These are phyloP conservation scores for Ceramica pisi DNA, from an alignment of 2,888 invertebrate species.

Conservation along the genomic window DNA sequence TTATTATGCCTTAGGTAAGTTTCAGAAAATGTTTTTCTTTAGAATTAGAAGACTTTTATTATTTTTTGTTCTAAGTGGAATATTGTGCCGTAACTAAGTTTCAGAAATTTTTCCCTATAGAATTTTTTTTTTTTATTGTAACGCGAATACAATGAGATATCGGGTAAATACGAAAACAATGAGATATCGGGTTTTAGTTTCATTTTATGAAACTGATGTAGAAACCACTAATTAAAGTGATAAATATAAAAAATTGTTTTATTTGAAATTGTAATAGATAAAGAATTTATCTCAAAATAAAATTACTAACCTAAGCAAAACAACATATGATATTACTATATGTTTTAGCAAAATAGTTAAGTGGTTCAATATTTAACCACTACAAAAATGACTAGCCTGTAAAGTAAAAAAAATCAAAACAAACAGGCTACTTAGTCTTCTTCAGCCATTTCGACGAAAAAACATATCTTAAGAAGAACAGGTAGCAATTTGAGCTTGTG, in stretches of 20 bases:
- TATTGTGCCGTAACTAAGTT: conserved; percentile 49
- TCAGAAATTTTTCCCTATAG: neutral
- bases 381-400: too few species aligned
- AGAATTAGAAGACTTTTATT: conserved; percentile 12
- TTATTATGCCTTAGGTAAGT: conserved; percentile 49
- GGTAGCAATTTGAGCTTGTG: neutral
- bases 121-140: neutral
- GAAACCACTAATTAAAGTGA: neutral
- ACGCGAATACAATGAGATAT: neutral
- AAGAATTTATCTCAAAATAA: neutral
- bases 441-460: too few species aligned
- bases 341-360: too few species aligned
- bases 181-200: neutral
- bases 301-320: neutral
- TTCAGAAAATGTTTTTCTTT: neutral
- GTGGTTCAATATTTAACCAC: too few species aligned
- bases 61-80: conserved; percentile 52
- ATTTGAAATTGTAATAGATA: too few species aligned
- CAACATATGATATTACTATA: too few species aligned
- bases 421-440: too few species aligned
- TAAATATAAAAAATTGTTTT: neutral
- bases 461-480: too few species aligned
- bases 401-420: too few species aligned
- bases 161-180: neutral
- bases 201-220: neutral